Base-by-base conservation (phyloP, 2,797 vertebrate genomes). In the Parotocinclus haroldoi region DNA sequence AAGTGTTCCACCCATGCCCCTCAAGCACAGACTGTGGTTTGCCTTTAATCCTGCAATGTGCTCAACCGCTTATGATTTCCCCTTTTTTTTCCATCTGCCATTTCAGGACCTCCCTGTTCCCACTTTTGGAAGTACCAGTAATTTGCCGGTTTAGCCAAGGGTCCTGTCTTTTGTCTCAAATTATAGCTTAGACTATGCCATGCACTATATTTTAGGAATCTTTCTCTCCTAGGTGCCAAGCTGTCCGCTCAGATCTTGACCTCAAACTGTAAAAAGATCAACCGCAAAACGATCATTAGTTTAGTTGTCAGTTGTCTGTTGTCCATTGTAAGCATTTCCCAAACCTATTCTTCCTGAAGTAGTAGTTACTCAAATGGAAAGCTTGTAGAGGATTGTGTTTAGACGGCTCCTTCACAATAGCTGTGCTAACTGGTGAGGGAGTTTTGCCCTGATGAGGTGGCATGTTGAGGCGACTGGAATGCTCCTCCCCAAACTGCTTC, bases 1-100 rank as follows among this genome's bases (percentile, higher is more conserved):
- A 9, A 71, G 19, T 58, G 39, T 70, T 59, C 68, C 73, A 68
- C 65, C 76, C 69, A 64, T 63, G 78, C 59, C 73, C 80, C 76
- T 75, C 84, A 76, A 68, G 83, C 81, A 67, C 17, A 77, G 39
- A 67, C 60, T 80, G 81, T 66, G 85, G 84, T 78, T 75, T 65
- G 64, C 8, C 14, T 75, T 58, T 37, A 68, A 72, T 73, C 54
- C 54, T 72, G 60, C 51, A 58, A 49, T 53, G 49, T 62, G 54
- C 72, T 81, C 72, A 83, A 80, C 14, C 83, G 78, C 81, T 82
- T 11, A 0, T 11, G 51, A 27, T 42, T 63, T 63, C 79, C 68
- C 52, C 4, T 42, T 11, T 80, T 11, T 80, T 84, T 84, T 81
- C 79, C 83, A 74, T 81, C 70, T 80, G 76, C 58, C 48, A 71